Conservation (phyloP, 2,113 vertebrate genomes). For the Fukomys damarensis region DNA sequence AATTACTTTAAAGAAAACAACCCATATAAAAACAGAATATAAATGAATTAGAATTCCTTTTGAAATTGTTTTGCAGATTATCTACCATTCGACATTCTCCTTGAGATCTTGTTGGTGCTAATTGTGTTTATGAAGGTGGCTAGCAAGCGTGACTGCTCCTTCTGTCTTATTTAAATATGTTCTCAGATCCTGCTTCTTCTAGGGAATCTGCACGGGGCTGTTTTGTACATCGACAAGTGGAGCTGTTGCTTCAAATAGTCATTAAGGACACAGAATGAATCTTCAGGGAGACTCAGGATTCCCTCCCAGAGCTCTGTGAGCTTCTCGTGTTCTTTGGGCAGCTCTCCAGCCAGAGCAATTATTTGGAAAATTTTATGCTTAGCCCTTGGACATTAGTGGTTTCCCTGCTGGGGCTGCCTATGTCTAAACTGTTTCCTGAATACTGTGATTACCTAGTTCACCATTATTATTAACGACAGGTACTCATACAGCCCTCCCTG, state of each 20-base stretch:
- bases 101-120: neutral
- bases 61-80: neutral
- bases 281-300: neutral
- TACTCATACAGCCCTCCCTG: neutral
- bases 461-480: neutral
- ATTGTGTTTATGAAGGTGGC: neutral
- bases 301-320: neutral
- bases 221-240: neutral
- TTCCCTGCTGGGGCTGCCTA: constrained; percentile 3
- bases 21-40: neutral
- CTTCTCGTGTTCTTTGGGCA: constrained; percentile 46
- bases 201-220: neutral
- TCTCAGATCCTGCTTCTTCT: neutral
- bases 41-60: neutral
- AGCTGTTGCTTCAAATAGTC: neutral
- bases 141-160: neutral
- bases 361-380: neutral
- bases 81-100: neutral
- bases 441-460: neutral
- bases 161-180: neutral
- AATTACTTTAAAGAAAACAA: neutral
- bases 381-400: neutral
- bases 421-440: neutral
- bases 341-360: neutral
- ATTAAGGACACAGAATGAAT: neutral